Conservation (phyloP, 2,888 invertebrate species). For the Thymelicus sylvestris region DNA sequence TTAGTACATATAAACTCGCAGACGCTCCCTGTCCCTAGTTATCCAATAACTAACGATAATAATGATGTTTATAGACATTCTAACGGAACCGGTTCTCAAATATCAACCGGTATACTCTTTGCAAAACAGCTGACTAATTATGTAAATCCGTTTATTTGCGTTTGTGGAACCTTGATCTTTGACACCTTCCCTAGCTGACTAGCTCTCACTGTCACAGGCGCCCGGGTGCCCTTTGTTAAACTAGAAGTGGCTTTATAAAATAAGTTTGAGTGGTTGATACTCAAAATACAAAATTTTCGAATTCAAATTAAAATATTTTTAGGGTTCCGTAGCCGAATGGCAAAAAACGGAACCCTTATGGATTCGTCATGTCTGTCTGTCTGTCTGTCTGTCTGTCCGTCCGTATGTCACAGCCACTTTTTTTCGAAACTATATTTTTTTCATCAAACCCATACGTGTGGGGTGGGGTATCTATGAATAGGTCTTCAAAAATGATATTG, state of each 20-base stretch:
- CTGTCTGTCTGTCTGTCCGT: no score
- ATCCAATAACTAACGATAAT: not conserved
- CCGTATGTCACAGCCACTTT: no score
- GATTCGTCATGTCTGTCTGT: no score
- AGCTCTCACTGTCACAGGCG: slow-evolving; percentile 44
- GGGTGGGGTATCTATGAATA: no score
- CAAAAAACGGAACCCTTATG: no score
- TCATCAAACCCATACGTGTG: no score
- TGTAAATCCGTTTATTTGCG: slow-evolving; percentile 66
- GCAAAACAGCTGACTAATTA: slow-evolving; percentile 59
- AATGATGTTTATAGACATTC: slow-evolving; percentile 11
- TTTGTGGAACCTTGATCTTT: slow-evolving; percentile 62
- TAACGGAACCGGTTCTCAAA: slow-evolving; percentile 64
- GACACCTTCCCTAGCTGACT: slow-evolving; percentile 66
- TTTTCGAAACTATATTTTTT: no score
- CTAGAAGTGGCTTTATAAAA: slow-evolving; percentile 50
- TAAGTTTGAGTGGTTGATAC: slow-evolving; percentile 48
- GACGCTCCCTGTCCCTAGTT: slow-evolving; percentile 1
- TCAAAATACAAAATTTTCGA: no score
- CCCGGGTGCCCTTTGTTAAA: slow-evolving; percentile 56
- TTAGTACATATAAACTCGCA: not conserved
- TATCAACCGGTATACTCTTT: slow-evolving; percentile 71
- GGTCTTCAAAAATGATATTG: no score
- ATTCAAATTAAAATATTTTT: no score
- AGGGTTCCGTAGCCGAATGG: no score